These are phyloP conservation scores for Eupithecia inturbata DNA, from an alignment of 2,888 invertebrate genomes.

Conservation along the genomic window DNA sequence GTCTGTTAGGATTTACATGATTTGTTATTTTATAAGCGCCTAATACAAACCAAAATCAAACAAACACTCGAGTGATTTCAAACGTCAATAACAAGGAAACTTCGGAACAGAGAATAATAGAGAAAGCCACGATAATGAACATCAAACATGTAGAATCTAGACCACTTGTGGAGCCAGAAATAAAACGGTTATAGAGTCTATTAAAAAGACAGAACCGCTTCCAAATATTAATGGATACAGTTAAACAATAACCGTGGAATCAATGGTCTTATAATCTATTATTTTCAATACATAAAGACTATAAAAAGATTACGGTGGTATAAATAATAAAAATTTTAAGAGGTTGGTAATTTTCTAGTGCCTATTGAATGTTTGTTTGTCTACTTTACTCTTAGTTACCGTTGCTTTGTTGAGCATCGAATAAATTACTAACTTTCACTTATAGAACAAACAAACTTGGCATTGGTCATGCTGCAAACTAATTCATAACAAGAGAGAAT, in stretches of 20 bases:
- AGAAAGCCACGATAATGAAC: slow-evolving; percentile 4
- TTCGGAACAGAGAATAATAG: background rate
- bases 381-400: background rate
- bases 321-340: slow-evolving; percentile 23
- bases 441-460: background rate
- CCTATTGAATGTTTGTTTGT: slow-evolving; percentile 6
- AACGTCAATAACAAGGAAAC: background rate
- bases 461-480: background rate
- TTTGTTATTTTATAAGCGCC: background rate
- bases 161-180: slow-evolving; percentile 8
- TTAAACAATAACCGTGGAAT: slow-evolving; percentile 37
- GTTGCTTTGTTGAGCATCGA: background rate
- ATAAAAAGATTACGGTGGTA: slow-evolving; percentile 22
- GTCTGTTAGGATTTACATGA: background rate
- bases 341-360: slow-evolving; percentile 8
- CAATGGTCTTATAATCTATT: slow-evolving; percentile 21
- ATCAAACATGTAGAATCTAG: slow-evolving; percentile 2
- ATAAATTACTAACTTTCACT: background rate
- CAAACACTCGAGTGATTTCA: background rate
- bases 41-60: background rate
- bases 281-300: slow-evolving; percentile 17
- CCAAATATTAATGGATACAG: slow-evolving; percentile 27
- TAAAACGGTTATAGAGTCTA: slow-evolving; percentile 36
- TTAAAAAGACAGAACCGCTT: slow-evolving; percentile 17
- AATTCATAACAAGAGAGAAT: background rate